Evolutionary conservation across 2,113 vertebrate species (phyloP), one percentile per base, ranked within the genome.

Genomic region (Perognathus longimembris): DNA sequence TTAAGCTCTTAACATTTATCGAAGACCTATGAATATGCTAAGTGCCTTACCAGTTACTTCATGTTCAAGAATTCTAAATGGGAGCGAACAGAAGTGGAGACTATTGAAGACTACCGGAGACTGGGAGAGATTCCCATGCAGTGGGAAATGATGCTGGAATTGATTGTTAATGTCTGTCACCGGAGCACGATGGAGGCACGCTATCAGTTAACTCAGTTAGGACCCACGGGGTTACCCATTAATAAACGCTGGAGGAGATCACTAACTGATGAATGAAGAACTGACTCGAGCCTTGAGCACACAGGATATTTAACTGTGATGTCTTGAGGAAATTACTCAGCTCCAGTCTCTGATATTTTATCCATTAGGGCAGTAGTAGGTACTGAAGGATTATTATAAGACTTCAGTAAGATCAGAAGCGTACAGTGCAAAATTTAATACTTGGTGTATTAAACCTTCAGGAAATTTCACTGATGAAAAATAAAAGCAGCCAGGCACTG

Each of bases 281-380:
- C 1, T 14, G 7, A 73, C 40, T 80, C 45, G 90, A 81, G 7
- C 71, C 75, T 36, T 73, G 40, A 95, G 66, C 67, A 38, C 26
- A 83, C 4, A 22, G 0, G 34, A 40, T 74, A 40, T 67, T 82
- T 90, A 85, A 83, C 8, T 57, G 5, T 61, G 71, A 28, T 40
- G 30, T 85, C 59, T 57, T 88, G 18, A 95, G 40, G 83, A 91
- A 90, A 77, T 85, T 77, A 63, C 17, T 73, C 28, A 82, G 50
- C 26, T 15, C 11, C 1, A 74, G n/a, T 75, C 59, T 89, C 10
- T 63, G 15, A 59, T 77, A 42, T 74, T 83, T 93, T 30, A 50
- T 88, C 80, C 70, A 92, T 76, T 78, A 90, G 38, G 61, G 50
- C 64, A 63, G 26, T 15, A 20, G 3, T 59, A 42, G 61, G 45